A percentile compares a stretch with the other conserved stretches of the same genome.
Conservation (phyloP, 2,888 invertebrate species). For the Eudasyphora cyanicolor region DNA sequence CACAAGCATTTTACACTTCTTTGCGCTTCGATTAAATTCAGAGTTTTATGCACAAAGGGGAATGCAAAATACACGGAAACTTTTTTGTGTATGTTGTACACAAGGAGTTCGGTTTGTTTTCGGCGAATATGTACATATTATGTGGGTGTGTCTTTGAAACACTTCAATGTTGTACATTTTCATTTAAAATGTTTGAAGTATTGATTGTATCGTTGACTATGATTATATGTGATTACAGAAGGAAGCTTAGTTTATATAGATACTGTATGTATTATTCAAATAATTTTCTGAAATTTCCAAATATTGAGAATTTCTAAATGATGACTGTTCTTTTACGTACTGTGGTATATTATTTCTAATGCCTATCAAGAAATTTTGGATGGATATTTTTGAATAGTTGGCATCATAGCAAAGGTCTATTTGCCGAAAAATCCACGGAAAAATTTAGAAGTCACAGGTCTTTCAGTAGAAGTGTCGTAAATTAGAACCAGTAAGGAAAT, state of each 20-base stretch:
- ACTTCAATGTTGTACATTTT: background rate
- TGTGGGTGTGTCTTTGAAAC: conserved; percentile 5
- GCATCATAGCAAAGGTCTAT: too few relatives aligned
- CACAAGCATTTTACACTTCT: conserved; percentile 19
- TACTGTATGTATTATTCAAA: background rate
- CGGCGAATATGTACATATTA: too few relatives aligned
- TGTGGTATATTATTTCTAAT: background rate
- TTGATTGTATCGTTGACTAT: conserved; percentile 3
- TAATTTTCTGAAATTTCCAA: background rate
- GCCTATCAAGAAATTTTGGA: background rate
- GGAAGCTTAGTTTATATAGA: too few relatives aligned
- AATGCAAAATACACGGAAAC: background rate
- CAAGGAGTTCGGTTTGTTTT: background rate
- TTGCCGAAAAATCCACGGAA: too few relatives aligned
- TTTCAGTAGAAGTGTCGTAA: too few relatives aligned
- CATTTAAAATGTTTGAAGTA: conserved; percentile 1
- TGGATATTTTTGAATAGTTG: too few relatives aligned
- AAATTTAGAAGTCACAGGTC: too few relatives aligned
- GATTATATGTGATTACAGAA: background rate
- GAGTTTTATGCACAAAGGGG: conserved; percentile 13
- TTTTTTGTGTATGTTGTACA: background rate
- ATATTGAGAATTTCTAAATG: background rate
- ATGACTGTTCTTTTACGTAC: background rate
- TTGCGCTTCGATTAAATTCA: conserved; percentile 19
- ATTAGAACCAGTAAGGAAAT: too few relatives aligned